Conservation (phyloP, 2,113 vertebrate genomes). For the Oxygymnocypris stewartii region DNA sequence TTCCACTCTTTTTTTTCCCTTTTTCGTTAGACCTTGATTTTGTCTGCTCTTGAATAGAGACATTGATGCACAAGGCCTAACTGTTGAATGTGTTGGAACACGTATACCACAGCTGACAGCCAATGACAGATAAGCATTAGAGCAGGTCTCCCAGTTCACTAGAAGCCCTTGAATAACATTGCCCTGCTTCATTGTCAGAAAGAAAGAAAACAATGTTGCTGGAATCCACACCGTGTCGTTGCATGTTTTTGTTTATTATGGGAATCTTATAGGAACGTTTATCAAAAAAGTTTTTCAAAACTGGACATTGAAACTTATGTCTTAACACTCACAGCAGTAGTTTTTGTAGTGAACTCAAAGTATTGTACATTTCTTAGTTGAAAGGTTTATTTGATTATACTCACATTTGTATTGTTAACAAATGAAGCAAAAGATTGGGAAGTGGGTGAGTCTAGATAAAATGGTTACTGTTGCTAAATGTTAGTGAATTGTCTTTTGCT, state of each 20-base stretch:
- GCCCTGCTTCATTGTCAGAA: neutral
- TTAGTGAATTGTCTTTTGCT: neutral
- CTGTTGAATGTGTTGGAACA: constrained; percentile 21
- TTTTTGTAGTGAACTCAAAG: neutral
- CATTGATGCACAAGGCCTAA: constrained; percentile 12
- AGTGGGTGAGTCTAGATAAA: neutral
- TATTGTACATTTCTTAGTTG: neutral
- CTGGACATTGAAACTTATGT: neutral
- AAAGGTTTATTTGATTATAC: neutral
- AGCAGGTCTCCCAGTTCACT: neutral
- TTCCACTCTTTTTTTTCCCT: neutral
- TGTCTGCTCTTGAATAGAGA: neutral
- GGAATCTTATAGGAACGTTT: neutral
- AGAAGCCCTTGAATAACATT: constrained; percentile 7
- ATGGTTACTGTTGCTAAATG: neutral
- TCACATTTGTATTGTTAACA: neutral
- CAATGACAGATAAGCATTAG: constrained; percentile 9
- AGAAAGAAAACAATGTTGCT: neutral
- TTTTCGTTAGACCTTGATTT: neutral
- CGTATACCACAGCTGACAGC: constrained; percentile 25
- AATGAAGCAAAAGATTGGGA: neutral
- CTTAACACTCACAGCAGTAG: neutral
- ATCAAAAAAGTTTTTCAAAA: neutral
- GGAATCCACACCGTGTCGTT: neutral
- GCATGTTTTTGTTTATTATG: neutral